These are phyloP conservation scores for Pilophorus perplexus DNA, from an alignment of 2,888 invertebrate species.

Conservation along the genomic window DNA sequence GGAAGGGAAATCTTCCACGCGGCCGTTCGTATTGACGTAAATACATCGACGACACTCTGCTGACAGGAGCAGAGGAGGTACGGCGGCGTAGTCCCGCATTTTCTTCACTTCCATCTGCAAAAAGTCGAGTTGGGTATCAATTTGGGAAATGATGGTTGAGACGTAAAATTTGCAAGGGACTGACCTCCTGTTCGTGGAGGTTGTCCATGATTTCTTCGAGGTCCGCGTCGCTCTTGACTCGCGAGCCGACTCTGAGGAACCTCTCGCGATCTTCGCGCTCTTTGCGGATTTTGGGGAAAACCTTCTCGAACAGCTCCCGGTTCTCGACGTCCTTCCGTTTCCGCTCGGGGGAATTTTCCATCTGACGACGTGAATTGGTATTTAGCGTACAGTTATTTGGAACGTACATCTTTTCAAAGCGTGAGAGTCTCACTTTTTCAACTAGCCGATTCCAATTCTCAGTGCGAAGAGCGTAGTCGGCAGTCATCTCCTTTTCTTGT, in stretches of 20 bases:
- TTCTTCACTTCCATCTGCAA: slow-evolving; percentile 89
- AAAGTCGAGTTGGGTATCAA: background rate
- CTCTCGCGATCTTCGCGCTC: slow-evolving; percentile 94
- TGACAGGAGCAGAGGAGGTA: slow-evolving; percentile 87
- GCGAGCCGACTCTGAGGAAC: slow-evolving; percentile 75
- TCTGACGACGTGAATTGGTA: slow-evolving; percentile 51
- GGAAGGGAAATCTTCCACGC: slow-evolving; percentile 63
- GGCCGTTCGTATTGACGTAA: slow-evolving; percentile 82
- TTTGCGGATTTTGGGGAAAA: slow-evolving; percentile 93
- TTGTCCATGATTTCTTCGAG: slow-evolving; percentile 96
- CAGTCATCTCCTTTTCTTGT: slow-evolving; percentile 75
- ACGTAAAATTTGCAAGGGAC: background rate
- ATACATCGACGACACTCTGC: slow-evolving; percentile 68
- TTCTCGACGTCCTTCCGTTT: slow-evolving; percentile 87
- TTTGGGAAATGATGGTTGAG: background rate
- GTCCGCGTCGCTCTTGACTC: slow-evolving; percentile 94
- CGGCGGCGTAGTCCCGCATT: slow-evolving; percentile 93
- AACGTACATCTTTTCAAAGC: too few relatives aligned
- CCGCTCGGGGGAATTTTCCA: slow-evolving; percentile 80
- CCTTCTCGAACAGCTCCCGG: slow-evolving; percentile 95
- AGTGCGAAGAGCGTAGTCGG: slow-evolving; percentile 78
- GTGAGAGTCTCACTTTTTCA: slow-evolving; percentile 63
- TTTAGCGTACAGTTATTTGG: background rate
- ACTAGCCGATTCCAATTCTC: slow-evolving; percentile 80
- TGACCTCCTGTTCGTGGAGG: slow-evolving; percentile 83